Base-by-base conservation (phyloP, 2,797 vertebrate genomes). In the Diplodus sargus region DNA sequence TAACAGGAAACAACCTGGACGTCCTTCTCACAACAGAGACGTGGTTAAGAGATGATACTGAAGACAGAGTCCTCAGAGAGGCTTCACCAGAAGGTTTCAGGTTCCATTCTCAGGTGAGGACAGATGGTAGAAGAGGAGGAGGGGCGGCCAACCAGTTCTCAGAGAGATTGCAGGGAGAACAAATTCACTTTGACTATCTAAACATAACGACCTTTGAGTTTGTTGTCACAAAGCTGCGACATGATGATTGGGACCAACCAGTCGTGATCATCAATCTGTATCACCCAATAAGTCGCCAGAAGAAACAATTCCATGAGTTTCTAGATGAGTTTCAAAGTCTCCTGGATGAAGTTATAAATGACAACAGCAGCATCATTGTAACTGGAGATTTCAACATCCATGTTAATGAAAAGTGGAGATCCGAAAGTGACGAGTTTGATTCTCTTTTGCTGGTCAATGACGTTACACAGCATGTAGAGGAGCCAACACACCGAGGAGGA, bases 391-490 rank as follows among this genome's bases (percentile, higher is more conserved):
- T 59, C 18, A 59, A 59, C 13, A 42, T 59, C 34, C 9, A 16
- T 12, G 20, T 59, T 9, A 11, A 59, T n/a, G 1, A 2, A 3
- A 10, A 3, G 3, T 14, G 2, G 3, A 16, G 6, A 5, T 9
- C 8, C 17, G 12, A 14, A 16, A 16, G 30, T 12, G 2, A 18
- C 0, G 1, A 4, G 5, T 60, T 60, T 43, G 1, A 7, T 2
- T 0, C 0, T 2, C 3, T 43, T 43, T 9, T n/a, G 39, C 0
- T 0, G 13, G 1, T 1, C 12, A 22, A 22, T 9, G 2, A 16
- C 13, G 13, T 60, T 22, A 5, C 0, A 2, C 34, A 60, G 39
- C 30, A 22, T 22, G 13, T 60, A 4, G 1, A 9, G 11, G 34
- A n/a, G 34, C 3, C 58, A 22, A 60, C 58, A 14, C 39, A 60